Base-by-base conservation (phyloP, 2,888 invertebrate species). In the Nematopogon swammerdamellus region DNA sequence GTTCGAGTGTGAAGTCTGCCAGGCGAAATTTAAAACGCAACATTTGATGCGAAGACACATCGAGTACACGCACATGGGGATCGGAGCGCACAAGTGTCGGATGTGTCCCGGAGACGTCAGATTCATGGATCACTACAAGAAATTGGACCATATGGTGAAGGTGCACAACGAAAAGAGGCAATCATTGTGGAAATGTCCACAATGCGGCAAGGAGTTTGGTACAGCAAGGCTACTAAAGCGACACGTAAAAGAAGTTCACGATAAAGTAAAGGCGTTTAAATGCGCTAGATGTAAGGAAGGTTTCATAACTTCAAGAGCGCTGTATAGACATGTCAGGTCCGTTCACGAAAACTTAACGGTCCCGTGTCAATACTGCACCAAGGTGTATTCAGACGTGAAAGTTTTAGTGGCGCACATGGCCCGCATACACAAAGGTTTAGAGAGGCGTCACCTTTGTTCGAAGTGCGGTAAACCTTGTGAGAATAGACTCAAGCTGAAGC, bases 1-100 rank as follows among this genome's bases (percentile, higher is more conserved):
- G 55, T 76, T 77, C 49, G 73, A 71, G 54, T 79, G 79, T 50
- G 72, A 76, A 0, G 75, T 79, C 54, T 79, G 79, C 58, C 63
- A 76, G 4, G 66, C 73, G 0, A 75, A 77, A 48, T 70, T 71
- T 1, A 72, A 61, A 1, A 58, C 79, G 18, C 60, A 62, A 44
- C 79, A 79, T 51, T 65, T 76, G 52, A 64, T 65, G 0, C 63
- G 66, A 0, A 60, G 67, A 17, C 79, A 79, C 44, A 65, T 67
- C 1, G 69, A 74, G 46, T 77, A 72, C 51, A 70, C 25, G 25
- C 25, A 25, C 25, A 6, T 25, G 25, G 25, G 25, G 5, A 25
- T 25, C 25, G 25, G 25, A 4, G 25, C 25, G 4, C 4, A 25
- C 25, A 25, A 25, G 25, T 25, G 25, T 25, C 8, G 25, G 25